phyloP scores from a whole-genome alignment of 1,140 invertebrate species.

The Lasioglossum baleicum region DNA sequence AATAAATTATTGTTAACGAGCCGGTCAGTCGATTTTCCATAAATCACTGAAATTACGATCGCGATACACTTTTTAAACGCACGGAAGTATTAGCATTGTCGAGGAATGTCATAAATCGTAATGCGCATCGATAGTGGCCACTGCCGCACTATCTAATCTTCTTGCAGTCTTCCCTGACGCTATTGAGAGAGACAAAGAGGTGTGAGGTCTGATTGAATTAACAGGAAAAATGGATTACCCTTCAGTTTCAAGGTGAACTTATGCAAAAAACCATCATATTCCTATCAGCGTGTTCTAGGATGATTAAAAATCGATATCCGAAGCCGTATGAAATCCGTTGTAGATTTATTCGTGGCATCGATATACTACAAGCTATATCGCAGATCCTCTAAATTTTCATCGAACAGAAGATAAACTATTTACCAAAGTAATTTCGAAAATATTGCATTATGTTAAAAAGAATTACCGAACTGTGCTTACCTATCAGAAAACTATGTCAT shows the following conservation, averaged over 20 bases:
- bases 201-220: slow-evolving; percentile 40
- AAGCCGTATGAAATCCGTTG: slow-evolving; percentile 35
- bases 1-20: too few relatives aligned
- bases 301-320: slow-evolving; percentile 60
- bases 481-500: background rate
- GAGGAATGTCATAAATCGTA: too few relatives aligned
- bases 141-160: background rate
- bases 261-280: slow-evolving; percentile 59
- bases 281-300: slow-evolving; percentile 56
- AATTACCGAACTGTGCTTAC: background rate
- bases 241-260: slow-evolving; percentile 69
- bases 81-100: too few relatives aligned
- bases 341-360: slow-evolving; percentile 18
- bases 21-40: too few relatives aligned
- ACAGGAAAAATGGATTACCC: slow-evolving; percentile 62
- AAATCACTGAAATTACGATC: too few relatives aligned
- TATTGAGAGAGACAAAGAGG: slow-evolving; percentile 5
- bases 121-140: background rate
- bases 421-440: background rate
- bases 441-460: background rate
- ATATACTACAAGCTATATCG: too few relatives aligned
- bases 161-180: background rate
- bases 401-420: background rate
- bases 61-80: too few relatives aligned
- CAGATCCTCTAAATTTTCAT: background rate